Evolutionary conservation across 2,797 vertebrate species (phyloP).

Genomic region (Myripristis murdjan): DNA sequence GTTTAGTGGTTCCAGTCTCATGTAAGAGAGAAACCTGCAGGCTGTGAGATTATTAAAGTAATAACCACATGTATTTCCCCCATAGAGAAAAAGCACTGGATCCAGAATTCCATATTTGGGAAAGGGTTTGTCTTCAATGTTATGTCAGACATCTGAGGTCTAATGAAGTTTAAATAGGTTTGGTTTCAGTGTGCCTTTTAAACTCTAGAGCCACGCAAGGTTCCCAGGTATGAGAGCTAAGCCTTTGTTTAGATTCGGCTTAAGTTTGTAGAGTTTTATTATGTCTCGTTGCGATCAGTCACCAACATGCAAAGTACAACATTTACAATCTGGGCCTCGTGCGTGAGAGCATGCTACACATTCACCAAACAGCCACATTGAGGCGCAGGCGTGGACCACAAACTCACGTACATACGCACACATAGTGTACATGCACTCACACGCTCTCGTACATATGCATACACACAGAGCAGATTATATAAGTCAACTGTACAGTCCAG

Average conservation of each 20-base stretch:
- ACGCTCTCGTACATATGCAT: conserved; percentile 22
- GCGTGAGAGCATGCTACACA: conserved; percentile 83
- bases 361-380: conserved; percentile 76
- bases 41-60: too few relatives aligned
- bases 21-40: neutral
- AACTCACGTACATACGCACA: conserved; percentile 50
- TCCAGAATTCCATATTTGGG: too few relatives aligned
- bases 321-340: conserved; percentile 68
- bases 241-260: conserved; percentile 42
- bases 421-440: conserved; percentile 46
- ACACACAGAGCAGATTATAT: conserved; percentile 50
- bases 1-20: too few relatives aligned
- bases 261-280: conserved; percentile 49
- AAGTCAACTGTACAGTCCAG: conserved; percentile 66
- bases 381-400: conserved; percentile 63
- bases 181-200: conserved; percentile 8
- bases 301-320: conserved; percentile 83
- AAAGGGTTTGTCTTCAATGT: too few relatives aligned
- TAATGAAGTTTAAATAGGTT: neutral
- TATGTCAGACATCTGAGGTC: too few relatives aligned
- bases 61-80: too few relatives aligned
- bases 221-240: conserved; percentile 46
- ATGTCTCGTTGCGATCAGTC: conserved; percentile 68
- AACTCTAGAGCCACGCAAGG: conserved; percentile 9
- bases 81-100: too few relatives aligned